Conservation (phyloP, 2,888 invertebrate species). For the Neoaliturus tenellus region DNA sequence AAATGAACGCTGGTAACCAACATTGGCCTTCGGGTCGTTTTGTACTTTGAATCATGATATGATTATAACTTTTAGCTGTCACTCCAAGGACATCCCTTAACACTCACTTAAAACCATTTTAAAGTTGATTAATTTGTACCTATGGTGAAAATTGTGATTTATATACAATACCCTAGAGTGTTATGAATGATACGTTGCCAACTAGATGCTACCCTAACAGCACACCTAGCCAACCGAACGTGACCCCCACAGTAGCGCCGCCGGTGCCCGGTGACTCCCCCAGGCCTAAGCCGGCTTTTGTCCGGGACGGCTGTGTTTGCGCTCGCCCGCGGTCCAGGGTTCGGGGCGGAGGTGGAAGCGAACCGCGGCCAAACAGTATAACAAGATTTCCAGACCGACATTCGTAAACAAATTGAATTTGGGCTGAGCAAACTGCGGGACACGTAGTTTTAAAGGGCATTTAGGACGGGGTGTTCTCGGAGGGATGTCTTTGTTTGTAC, state of each 20-base stretch:
- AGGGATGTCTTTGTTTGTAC: no score
- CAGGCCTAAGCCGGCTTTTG: slow-evolving; percentile 14
- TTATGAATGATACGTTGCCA: no score
- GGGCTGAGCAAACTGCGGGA: not conserved
- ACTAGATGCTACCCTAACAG: not conserved
- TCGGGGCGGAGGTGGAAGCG: not conserved
- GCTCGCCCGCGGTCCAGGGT: no score
- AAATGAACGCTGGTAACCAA: no score
- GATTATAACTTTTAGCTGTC: no score
- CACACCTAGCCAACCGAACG: not conserved
- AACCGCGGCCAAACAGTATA: slow-evolving; percentile 13
- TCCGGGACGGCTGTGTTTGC: slow-evolving; percentile 35
- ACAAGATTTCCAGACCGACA: slow-evolving; percentile 35
- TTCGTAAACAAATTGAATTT: slow-evolving; percentile 1
- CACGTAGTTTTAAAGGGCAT: not conserved
- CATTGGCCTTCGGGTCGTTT: no score
- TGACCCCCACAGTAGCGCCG: not conserved
- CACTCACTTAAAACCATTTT: no score
- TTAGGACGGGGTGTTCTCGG: not conserved
- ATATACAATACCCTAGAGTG: no score
- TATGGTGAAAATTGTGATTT: no score
- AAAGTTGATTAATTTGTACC: no score
- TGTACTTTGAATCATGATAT: no score
- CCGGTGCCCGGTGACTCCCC: slow-evolving; percentile 14
- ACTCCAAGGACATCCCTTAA: no score